Evolutionary conservation across 2,113 vertebrate genomes (phyloP), one percentile per base, ranked within the genome.

Genomic region (Argyrosomus japonicus): DNA sequence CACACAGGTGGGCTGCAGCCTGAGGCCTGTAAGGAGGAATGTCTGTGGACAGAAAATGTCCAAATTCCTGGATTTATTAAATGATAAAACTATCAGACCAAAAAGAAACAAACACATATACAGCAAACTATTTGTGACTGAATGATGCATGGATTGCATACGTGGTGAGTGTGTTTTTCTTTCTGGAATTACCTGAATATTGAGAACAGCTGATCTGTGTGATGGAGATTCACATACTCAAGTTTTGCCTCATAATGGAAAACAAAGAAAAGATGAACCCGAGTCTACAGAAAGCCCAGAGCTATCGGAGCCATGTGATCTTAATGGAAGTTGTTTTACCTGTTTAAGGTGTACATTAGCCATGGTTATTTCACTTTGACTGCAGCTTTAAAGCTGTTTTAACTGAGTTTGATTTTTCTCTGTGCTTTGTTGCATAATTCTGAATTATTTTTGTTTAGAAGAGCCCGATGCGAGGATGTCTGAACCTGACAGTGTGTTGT

Each of bases 1-100:
- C 87, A 91, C 78, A 74, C 43, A 87, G 94, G 94, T 96, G 90
- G 81, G 93, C 81, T 51, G 67, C 76, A 83, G 74, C 65, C 45
- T 73, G 50, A 69, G 32, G 40, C n/a, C 6, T 65, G 11, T 10
- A 45, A 32, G 19, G 54, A 54, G 18, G 12, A 58, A 32, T 58
- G 21, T 54, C 5, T 29, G 3, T n/a, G 5, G n/a, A 45, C 43
- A 65, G 45, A 70, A 32, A 32, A 5, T 32, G 32, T 36, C 32
- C 32, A 36, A 36, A 36, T 36, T 47, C 32, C 17, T 53, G 27
- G 27, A 36, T 15, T 51, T 17, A 10, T 2, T 51, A 19, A 40
- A 43, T 60, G 43, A 60, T 58, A 25, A 23, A 50, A 18, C 21
- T 19, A n/a, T 45, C 50, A 27, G 23, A 76, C 14, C 73, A 43